phyloP scores from a whole-genome alignment of 37 sponge, comb jelly and placozoan genomes.

The Cliona cf. orientalis region DNA sequence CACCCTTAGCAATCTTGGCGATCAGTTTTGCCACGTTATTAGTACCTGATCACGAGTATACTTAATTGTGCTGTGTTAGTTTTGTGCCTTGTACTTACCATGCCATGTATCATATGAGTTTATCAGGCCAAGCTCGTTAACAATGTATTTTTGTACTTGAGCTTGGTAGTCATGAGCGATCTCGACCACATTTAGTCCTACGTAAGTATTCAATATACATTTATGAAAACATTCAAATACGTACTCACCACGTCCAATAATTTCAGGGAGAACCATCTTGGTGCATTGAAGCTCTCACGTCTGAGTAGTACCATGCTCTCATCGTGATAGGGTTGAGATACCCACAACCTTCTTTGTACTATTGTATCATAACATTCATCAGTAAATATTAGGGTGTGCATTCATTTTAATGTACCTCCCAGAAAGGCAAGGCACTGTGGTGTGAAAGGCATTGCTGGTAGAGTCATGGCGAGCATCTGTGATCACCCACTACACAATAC shows the following conservation, averaged over 20 bases:
- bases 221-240: neutral
- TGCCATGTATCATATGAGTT: neutral
- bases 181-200: neutral
- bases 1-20: neutral
- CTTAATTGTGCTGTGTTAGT: neutral
- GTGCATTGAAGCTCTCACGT: neutral
- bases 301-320: neutral
- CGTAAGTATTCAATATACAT: neutral
- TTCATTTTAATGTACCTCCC: neutral
- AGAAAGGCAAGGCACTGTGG: neutral
- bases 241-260: neutral
- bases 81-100: neutral
- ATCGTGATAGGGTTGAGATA: neutral
- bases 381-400: neutral
- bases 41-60: neutral
- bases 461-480: neutral
- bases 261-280: neutral
- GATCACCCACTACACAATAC: neutral
- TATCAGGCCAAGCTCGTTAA: neutral
- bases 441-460: neutral
- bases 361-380: no score
- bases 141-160: neutral
- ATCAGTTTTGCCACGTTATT: neutral
- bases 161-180: neutral
- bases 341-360: neutral